Evolutionary conservation across 2,113 vertebrate species (phyloP).

Genomic region (Gymnobelideus leadbeateri): DNA sequence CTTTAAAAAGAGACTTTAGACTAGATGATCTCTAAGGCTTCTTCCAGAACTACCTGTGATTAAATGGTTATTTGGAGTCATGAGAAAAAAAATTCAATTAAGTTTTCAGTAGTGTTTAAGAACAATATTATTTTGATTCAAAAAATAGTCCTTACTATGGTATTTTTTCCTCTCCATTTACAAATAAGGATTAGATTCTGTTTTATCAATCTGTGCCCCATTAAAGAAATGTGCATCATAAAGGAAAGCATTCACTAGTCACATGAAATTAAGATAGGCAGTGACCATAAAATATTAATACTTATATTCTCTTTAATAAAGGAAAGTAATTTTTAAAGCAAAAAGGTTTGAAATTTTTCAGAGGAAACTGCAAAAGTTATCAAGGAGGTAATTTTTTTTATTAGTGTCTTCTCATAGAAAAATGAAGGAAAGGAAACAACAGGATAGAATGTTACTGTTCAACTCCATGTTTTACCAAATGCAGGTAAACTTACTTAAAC

Average conservation of each 20-base stretch:
- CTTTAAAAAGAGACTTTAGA: too few relatives aligned
- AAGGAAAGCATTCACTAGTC: background rate
- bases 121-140: background rate
- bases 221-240: background rate
- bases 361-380: background rate
- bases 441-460: background rate
- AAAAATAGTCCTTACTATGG: background rate
- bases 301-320: background rate
- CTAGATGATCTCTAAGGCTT: too few relatives aligned
- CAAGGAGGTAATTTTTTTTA: background rate
- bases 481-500: slow-evolving; percentile 7
- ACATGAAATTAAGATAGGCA: background rate
- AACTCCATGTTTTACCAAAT: background rate
- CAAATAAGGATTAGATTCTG: background rate
- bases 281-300: background rate
- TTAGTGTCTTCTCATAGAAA: background rate
- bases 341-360: background rate
- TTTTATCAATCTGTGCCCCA: background rate
- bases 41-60: too few relatives aligned
- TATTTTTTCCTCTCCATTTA: background rate
- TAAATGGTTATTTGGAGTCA: too few relatives aligned
- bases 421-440: background rate
- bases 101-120: background rate
- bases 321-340: background rate
- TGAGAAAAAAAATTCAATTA: background rate